These are phyloP conservation scores for Zootermopsis nevadensis DNA, from an alignment of 2,888 invertebrate species.

Conservation along the genomic window DNA sequence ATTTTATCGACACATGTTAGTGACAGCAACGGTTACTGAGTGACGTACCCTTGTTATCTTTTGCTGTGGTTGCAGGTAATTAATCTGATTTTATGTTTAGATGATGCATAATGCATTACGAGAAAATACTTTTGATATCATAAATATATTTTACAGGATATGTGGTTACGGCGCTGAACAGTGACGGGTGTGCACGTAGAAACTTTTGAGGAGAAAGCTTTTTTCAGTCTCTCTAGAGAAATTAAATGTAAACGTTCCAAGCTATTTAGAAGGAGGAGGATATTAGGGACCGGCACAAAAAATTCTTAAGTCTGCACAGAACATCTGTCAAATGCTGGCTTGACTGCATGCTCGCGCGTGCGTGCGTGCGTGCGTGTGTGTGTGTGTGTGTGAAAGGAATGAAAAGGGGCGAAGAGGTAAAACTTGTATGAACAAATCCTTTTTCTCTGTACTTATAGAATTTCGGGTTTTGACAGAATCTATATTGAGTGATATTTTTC, in stretches of 20 bases:
- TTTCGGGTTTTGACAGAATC: too few relatives aligned
- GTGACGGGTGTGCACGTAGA: neutral
- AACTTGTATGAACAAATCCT: neutral
- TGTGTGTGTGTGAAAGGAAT: neutral
- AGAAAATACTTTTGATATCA: neutral
- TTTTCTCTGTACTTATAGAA: too few relatives aligned
- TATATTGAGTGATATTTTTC: too few relatives aligned
- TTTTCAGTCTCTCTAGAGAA: conserved; percentile 5
- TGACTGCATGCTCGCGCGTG: neutral
- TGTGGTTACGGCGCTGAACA: neutral
- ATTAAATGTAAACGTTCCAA: conserved; percentile 36
- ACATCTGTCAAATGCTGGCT: conserved; percentile 2
- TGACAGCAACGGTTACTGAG: neutral
- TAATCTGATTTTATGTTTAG: neutral
- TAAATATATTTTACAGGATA: neutral
- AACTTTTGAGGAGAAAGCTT: neutral
- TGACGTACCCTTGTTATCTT: neutral
- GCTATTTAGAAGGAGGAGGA: conserved; percentile 20
- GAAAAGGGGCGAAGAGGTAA: neutral
- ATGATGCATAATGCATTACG: neutral
- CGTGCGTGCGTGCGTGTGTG: neutral
- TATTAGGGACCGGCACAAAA: neutral
- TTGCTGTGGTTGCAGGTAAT: neutral
- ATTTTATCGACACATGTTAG: too few relatives aligned
- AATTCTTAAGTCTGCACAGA: conserved; percentile 5